Conservation (phyloP, 2,113 vertebrate genomes). For the Alligator sinensis region DNA sequence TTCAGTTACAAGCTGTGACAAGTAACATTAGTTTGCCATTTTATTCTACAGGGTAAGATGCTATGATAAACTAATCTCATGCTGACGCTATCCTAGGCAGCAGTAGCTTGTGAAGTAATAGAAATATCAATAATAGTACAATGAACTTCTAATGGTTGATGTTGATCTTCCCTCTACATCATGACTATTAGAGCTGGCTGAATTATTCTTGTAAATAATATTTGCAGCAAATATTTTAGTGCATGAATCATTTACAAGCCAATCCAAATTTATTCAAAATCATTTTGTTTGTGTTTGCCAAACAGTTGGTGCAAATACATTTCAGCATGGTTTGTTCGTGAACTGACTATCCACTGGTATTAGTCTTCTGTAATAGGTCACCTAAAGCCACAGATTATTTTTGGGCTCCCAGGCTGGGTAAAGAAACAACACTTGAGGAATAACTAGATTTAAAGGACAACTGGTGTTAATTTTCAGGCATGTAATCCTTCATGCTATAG, state of each 20-base stretch:
- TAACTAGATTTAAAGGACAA: slow-evolving; percentile 1
- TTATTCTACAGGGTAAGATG: neutral
- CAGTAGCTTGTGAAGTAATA: neutral
- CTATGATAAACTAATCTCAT: neutral
- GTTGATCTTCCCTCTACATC: neutral
- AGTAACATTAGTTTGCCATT: neutral
- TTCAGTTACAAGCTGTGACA: neutral
- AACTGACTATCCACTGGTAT: neutral
- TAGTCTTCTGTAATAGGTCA: neutral
- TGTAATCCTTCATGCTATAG: neutral
- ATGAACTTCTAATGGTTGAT: neutral
- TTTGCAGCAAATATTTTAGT: neutral
- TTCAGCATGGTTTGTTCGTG: neutral
- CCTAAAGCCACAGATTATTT: neutral
- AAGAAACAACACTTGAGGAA: neutral
- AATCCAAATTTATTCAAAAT: neutral
- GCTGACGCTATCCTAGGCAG: neutral
- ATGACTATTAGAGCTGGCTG: neutral
- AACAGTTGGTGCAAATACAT: neutral
- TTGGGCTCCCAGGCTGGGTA: neutral
- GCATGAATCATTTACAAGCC: neutral
- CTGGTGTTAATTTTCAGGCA: neutral
- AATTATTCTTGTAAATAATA: neutral
- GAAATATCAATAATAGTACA: neutral
- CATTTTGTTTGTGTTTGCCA: neutral